Conservation (phyloP, 2,797 vertebrate species). For the Hemitrygon akajei region DNA sequence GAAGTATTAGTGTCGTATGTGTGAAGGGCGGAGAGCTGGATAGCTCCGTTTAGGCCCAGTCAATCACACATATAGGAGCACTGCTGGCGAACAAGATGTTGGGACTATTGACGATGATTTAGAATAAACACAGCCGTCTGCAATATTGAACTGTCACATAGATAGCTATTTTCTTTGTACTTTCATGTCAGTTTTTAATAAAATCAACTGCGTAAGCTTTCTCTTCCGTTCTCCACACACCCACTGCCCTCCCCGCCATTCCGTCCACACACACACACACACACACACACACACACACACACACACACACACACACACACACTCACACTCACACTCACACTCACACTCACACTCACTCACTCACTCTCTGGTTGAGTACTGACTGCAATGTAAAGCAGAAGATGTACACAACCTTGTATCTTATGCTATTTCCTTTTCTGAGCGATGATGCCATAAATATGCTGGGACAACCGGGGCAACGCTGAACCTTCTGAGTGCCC, state of each 20-base stretch:
- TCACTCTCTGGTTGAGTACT: neutral
- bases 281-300: neutral
- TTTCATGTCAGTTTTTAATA: no score
- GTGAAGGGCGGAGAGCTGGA: neutral
- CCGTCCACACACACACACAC: neutral
- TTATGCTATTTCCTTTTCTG: neutral
- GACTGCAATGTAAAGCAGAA: neutral
- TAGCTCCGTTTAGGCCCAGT: neutral
- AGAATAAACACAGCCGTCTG: neutral
- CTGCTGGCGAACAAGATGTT: neutral
- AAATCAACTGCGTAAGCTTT: no score
- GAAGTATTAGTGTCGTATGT: no score
- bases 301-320: no score
- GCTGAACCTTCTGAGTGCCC: neutral
- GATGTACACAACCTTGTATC: neutral
- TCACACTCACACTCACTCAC: no score
- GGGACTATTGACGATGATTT: neutral
- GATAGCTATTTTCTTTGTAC: neutral
- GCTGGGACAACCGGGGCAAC: no score
- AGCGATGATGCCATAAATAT: neutral
- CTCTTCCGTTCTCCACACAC: no score
- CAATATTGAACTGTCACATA: neutral
- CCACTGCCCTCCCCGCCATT: neutral
- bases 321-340: no score
- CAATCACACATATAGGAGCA: neutral